phyloP scores from a whole-genome alignment of 2,888 invertebrate genomes.

The Meiosimyza platycephala region DNA sequence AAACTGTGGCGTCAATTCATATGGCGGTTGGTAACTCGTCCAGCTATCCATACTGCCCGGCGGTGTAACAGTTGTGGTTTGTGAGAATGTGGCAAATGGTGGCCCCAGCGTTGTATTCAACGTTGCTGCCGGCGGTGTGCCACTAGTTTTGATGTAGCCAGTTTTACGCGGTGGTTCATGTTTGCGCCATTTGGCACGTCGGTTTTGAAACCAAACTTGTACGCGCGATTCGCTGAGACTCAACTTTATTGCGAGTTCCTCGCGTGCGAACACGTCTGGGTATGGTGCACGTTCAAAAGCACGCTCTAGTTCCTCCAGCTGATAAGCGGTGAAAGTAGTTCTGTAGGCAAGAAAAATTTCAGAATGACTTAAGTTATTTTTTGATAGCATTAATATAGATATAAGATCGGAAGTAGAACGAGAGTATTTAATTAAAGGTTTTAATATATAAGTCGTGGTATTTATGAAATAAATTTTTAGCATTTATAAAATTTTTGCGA shows the following conservation, averaged over 20 bases:
- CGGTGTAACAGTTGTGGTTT: constrained; percentile 71
- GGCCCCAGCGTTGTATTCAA: constrained; percentile 68
- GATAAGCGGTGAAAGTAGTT: constrained; percentile 95
- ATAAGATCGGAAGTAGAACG: not conserved
- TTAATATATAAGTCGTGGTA: not conserved
- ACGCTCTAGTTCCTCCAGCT: constrained; percentile 91
- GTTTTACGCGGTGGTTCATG: constrained; percentile 93
- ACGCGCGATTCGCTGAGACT: constrained; percentile 85
- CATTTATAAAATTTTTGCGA: not conserved
- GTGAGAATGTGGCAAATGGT: constrained; percentile 74
- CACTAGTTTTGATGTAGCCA: constrained; percentile 79
- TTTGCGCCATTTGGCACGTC: constrained; percentile 94
- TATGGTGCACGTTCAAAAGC: constrained; percentile 96
- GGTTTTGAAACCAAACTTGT: constrained; percentile 74
- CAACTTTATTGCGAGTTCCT: constrained; percentile 91
- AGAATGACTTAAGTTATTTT: not conserved
- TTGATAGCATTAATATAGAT: not conserved
- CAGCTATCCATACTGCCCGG: constrained; percentile 81
- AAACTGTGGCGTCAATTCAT: constrained; percentile 81
- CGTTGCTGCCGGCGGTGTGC: constrained; percentile 71
- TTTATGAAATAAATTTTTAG: not conserved
- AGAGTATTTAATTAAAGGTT: not conserved
- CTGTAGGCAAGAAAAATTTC: constrained; percentile 69
- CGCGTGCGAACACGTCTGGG: constrained; percentile 95
- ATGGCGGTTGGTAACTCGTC: constrained; percentile 80